A percentile compares a stretch with the other conserved stretches of the same genome.
Evolutionary conservation across 2,113 vertebrate genomes (phyloP).

Genomic region (Sphaerodactylus townsendi): DNA sequence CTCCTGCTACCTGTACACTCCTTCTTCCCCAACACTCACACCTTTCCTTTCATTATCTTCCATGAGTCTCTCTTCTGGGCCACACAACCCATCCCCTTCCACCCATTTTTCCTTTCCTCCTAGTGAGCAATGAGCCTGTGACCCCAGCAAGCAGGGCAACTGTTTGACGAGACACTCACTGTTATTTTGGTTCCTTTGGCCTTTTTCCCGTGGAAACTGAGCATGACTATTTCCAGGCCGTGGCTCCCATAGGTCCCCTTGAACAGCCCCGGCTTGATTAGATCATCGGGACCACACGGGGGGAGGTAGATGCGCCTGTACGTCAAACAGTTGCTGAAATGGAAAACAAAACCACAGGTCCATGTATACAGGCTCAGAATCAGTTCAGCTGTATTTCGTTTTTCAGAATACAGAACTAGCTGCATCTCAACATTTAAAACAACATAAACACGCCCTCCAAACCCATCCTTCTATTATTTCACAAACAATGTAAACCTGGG

Average conservation of each 20-base stretch:
- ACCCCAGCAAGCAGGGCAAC: neutral
- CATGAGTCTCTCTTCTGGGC: neutral
- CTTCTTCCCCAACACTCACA: neutral
- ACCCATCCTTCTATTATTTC: no score
- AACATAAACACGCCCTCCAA: neutral
- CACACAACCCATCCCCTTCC: neutral
- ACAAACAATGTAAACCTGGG: no score
- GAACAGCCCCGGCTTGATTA: slow-evolving; percentile 92
- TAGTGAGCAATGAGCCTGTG: no score
- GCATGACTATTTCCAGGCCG: slow-evolving; percentile 95
- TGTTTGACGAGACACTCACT: slow-evolving; percentile 69
- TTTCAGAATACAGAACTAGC: no score
- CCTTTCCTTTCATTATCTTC: no score
- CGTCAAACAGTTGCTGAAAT: slow-evolving; percentile 94
- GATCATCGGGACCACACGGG: slow-evolving; percentile 81
- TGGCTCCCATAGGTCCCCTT: slow-evolving; percentile 98
- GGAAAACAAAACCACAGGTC: neutral
- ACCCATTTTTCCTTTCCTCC: no score
- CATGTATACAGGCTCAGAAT: neutral
- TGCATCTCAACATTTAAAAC: no score
- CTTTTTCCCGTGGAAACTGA: slow-evolving; percentile 88
- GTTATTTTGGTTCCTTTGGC: slow-evolving; percentile 96
- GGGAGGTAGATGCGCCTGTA: slow-evolving; percentile 98
- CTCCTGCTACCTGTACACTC: neutral
- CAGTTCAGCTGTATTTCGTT: neutral